Evolutionary conservation across 2,888 invertebrate species (phyloP).

Genomic region (Epinotia demarniana): DNA sequence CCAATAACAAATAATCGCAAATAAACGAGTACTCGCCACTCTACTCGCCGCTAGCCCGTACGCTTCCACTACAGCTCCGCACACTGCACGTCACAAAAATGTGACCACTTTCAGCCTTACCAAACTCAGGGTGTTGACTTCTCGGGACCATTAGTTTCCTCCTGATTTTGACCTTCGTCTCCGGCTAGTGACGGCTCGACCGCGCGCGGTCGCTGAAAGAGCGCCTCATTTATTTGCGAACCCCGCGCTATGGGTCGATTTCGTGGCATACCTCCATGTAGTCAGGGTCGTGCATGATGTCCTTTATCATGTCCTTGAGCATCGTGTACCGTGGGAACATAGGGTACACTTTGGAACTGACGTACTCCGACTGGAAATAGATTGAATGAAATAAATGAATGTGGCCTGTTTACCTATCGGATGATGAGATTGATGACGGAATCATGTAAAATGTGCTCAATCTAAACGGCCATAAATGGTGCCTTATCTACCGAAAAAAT

Average conservation of each 20-base stretch:
- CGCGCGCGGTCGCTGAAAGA: slow-evolving; percentile 78
- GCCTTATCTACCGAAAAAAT: slow-evolving; percentile 23
- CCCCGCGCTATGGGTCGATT: slow-evolving; percentile 89
- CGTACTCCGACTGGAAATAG: slow-evolving; percentile 91
- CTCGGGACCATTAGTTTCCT: slow-evolving; percentile 28
- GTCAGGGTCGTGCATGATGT: slow-evolving; percentile 97
- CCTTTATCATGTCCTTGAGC: slow-evolving; percentile 99
- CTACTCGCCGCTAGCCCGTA: slow-evolving; percentile 65
- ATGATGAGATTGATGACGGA: background rate
- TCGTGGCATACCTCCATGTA: slow-evolving; percentile 99
- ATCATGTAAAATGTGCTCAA: background rate
- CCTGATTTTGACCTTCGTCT: slow-evolving; percentile 44
- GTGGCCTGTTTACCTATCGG: background rate
- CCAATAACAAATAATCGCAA: slow-evolving; percentile 75
- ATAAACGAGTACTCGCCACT: slow-evolving; percentile 79
- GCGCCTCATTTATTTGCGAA: slow-evolving; percentile 82
- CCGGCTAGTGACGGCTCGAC: slow-evolving; percentile 75
- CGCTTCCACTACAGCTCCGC: slow-evolving; percentile 19
- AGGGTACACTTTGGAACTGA: slow-evolving; percentile 96
- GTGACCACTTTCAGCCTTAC: slow-evolving; percentile 4
- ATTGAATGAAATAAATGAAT: slow-evolving; percentile 15
- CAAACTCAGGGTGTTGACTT: slow-evolving; percentile 3
- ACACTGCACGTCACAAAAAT: slow-evolving; percentile 24
- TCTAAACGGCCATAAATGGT: background rate
- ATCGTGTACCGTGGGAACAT: slow-evolving; percentile 97